Base-by-base conservation (phyloP, 1,140 invertebrate species). In the Vanessa tameamea region DNA sequence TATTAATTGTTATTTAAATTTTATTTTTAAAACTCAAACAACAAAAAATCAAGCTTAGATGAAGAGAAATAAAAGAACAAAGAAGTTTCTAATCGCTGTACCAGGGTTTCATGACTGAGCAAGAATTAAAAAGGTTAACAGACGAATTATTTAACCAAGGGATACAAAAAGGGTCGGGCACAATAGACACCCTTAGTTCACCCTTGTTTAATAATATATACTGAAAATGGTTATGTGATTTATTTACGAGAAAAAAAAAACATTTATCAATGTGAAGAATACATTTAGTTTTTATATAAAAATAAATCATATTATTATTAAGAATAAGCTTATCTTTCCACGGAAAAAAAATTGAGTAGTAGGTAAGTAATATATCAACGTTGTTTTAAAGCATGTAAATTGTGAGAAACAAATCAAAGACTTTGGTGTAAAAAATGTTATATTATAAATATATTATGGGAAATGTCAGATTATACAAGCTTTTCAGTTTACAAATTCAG, bases 81-180 rank as follows among this genome's bases (percentile, higher is more conserved):
- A 75, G 73, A 70, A 64, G 74, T 73, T 73, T 79, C 80, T 80
- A 82, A 79, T 77, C 78, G 51, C 43, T 65, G 16, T 78, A 83
- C 82, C 72, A 85, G 83, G 83, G 63, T 68, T 76, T 47, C 83
- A 85, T 82, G 66, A 73, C 47, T 69, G 65, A 55, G 69, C 64
- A 78, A 65, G 77, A 79, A 77, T 79, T 78, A 78, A 79, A 78
- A 73, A 74, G 73, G 75, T 81, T 71, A 69, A 71, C 67, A 76
- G 69, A 69, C 63, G 78, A 72, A 72, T 79, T 77, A 76, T 77
- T 79, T 74, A 74, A 72, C 78, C 72, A 64, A 57, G 69, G 74
- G 69, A 72, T 77, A 79, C 76, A 72, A 72, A 79, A 81, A 79
- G 78, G 78, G 73, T 75, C 64, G 73, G 64, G 55, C 57, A 79